Percentiles rank a stretch among this genome's conserved stretches.
Evolutionary conservation across 2,888 invertebrate genomes (phyloP).

Genomic region (Crocallis elinguaria): DNA sequence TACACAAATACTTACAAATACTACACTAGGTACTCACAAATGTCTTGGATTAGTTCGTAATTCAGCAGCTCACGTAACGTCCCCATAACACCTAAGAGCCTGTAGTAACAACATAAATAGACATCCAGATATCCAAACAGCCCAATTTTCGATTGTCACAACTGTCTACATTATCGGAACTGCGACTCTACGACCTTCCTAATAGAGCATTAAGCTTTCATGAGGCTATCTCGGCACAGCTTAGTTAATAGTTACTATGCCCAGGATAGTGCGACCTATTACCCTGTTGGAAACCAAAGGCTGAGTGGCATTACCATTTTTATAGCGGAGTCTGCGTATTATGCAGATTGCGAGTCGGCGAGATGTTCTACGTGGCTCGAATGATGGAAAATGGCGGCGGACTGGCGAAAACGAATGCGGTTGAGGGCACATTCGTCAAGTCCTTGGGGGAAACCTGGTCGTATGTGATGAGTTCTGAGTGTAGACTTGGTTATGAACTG

Average conservation of each 20-base stretch:
- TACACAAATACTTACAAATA: too few species aligned
- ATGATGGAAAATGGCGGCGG: slow-evolving; percentile 29
- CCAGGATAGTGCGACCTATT: slow-evolving; percentile 58
- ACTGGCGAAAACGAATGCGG: neutral
- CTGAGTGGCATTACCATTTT: slow-evolving; percentile 76
- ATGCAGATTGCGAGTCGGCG: slow-evolving; percentile 75
- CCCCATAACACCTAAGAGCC: too few species aligned
- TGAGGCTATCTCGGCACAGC: slow-evolving; percentile 22
- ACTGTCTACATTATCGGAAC: slow-evolving; percentile 7
- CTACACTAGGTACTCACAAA: too few species aligned
- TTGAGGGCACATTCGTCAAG: neutral
- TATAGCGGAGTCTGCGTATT: slow-evolving; percentile 76
- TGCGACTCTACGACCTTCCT: slow-evolving; percentile 1
- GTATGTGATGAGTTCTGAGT: neutral
- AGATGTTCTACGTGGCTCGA: slow-evolving; percentile 28
- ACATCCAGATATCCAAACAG: neutral
- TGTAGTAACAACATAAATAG: too few species aligned
- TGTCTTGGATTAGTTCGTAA: too few species aligned
- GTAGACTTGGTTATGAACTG: too few species aligned
- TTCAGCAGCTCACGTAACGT: too few species aligned
- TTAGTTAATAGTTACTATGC: slow-evolving; percentile 1
- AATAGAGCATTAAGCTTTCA: slow-evolving; percentile 36
- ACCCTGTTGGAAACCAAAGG: slow-evolving; percentile 55
- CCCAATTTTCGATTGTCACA: slow-evolving; percentile 4
- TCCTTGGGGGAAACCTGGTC: neutral